These are phyloP conservation scores for Azorinus chamasolen DNA, from an alignment of 2,888 invertebrate species.

Conservation along the genomic window DNA sequence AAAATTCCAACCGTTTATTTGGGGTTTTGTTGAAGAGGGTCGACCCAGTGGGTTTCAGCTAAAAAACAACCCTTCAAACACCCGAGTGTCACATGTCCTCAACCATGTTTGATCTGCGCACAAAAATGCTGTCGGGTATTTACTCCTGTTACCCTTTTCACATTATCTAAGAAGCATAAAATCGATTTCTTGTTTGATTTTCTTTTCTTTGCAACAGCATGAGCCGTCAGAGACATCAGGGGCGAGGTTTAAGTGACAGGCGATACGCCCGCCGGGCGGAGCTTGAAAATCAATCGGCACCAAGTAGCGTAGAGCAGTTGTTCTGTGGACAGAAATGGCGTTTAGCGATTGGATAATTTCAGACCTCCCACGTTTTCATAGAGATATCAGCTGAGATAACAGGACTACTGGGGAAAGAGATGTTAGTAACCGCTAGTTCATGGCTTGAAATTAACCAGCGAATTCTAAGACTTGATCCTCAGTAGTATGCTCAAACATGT, in stretches of 20 bases:
- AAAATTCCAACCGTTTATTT: too few relatives aligned
- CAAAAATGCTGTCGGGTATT: constrained; percentile 35
- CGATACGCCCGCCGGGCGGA: constrained; percentile 1
- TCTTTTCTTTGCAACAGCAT: constrained; percentile 41
- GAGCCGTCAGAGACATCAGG: constrained; percentile 14
- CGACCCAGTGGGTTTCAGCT: background rate
- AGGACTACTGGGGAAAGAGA: too few relatives aligned
- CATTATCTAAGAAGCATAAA: constrained; percentile 50
- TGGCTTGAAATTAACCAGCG: too few relatives aligned
- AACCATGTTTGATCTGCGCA: constrained; percentile 31
- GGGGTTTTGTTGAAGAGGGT: too few relatives aligned
- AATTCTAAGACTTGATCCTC: too few relatives aligned
- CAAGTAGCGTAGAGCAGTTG: background rate
- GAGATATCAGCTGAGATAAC: too few relatives aligned
- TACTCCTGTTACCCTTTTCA: constrained; percentile 25
- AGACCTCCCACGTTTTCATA: constrained; percentile 23
- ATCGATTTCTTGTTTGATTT: constrained; percentile 43
- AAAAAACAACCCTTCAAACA: constrained; percentile 30
- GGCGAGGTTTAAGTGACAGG: background rate
- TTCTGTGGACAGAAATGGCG: background rate
- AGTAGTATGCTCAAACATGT: too few relatives aligned
- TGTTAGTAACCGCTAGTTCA: too few relatives aligned
- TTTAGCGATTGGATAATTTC: constrained; percentile 10
- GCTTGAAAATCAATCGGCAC: constrained; percentile 1
- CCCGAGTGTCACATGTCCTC: constrained; percentile 44